Evolutionary conservation across 2,797 vertebrate species (phyloP).

Genomic region (Sebastiscus tertius): DNA sequence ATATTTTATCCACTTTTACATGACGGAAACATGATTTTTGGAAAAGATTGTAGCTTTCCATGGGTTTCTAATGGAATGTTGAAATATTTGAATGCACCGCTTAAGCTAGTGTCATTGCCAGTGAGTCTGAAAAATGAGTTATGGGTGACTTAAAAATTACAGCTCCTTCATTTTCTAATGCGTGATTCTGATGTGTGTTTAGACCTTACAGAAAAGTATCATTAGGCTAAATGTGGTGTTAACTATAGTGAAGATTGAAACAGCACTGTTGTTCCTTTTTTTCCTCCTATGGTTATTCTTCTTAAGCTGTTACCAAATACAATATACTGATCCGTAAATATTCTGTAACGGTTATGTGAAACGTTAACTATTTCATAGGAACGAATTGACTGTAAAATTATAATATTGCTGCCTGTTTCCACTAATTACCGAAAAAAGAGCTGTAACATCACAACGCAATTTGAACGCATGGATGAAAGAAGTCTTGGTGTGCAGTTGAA

Average conservation of each 20-base stretch:
- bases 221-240: constrained; percentile 50
- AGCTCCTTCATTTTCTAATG: constrained; percentile 45
- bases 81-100: constrained; percentile 49
- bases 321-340: constrained; percentile 48
- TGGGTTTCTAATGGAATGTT: constrained; percentile 57
- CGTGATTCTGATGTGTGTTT: constrained; percentile 48
- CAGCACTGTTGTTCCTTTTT: constrained; percentile 31
- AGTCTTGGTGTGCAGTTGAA: constrained; percentile 64
- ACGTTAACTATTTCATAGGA: constrained; percentile 40
- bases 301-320: constrained; percentile 75
- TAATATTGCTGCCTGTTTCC: constrained; percentile 51
- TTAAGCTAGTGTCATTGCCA: constrained; percentile 45
- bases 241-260: constrained; percentile 41
- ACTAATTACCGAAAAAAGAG: constrained; percentile 36
- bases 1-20: constrained; percentile 56
- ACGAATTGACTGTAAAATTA: constrained; percentile 40
- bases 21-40: constrained; percentile 45
- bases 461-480: constrained; percentile 67
- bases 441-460: constrained; percentile 43
- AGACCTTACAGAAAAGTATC: constrained; percentile 36
- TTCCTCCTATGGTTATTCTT: constrained; percentile 46
- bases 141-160: constrained; percentile 20
- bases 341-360: constrained; percentile 48
- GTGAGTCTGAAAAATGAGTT: constrained; percentile 35
- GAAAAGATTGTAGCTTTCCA: constrained; percentile 63